Conservation (phyloP, 37 sponge, comb jelly and placozoan genomes). For the Eunapius fragilis region DNA sequence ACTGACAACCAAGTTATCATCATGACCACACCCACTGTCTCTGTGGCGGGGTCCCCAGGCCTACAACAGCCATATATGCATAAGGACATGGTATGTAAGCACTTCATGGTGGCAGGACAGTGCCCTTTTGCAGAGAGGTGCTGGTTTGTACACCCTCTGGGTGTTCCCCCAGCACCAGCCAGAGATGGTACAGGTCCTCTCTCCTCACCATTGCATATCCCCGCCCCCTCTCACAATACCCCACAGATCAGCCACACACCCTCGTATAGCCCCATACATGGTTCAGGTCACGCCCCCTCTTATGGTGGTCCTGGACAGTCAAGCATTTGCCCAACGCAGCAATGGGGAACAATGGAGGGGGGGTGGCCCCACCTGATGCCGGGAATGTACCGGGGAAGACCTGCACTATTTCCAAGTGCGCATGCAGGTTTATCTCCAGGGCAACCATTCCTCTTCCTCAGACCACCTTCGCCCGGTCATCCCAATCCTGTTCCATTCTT, state of each 20-base stretch:
- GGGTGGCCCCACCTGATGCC: too few species aligned
- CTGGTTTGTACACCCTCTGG: conserved; percentile 71
- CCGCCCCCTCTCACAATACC: not conserved
- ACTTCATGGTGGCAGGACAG: conserved; percentile 42
- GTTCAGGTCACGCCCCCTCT: conserved; percentile 32
- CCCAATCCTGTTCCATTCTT: conserved; percentile 21
- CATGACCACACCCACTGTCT: not conserved
- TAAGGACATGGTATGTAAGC: conserved; percentile 58
- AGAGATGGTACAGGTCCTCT: not conserved
- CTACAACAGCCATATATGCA: conserved; percentile 6
- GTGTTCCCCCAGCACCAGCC: not conserved
- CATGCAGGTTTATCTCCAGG: conserved; percentile 4
- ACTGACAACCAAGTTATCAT: not conserved
- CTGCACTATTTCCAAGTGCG: too few species aligned
- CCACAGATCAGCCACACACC: conserved; percentile 10
- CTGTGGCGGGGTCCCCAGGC: not conserved
- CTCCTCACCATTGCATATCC: conserved; percentile 12
- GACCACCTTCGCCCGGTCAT: not conserved
- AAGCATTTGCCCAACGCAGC: not conserved
- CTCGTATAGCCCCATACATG: not conserved
- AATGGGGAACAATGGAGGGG: too few species aligned
- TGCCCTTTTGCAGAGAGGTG: conserved; percentile 81
- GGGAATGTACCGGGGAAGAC: too few species aligned
- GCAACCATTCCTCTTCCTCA: conserved; percentile 16
- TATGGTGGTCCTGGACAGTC: not conserved